phyloP scores from a whole-genome alignment of 2,797 vertebrate genomes.

The Cyprinodon diabolis region DNA sequence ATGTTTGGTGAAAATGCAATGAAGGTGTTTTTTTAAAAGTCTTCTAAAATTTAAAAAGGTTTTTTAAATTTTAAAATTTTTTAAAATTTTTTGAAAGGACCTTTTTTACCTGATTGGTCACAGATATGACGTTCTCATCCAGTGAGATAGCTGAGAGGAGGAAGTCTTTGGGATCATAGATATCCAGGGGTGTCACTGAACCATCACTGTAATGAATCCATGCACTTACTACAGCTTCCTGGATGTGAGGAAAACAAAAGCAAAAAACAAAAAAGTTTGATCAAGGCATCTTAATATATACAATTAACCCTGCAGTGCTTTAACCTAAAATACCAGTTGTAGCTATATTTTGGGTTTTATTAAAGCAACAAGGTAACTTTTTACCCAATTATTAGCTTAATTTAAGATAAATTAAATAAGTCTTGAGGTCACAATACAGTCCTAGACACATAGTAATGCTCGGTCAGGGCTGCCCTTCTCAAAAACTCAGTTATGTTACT shows the following conservation, averaged over 20 bases:
- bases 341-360: background rate
- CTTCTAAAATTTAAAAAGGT: too few species aligned
- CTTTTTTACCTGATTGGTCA: slow-evolving; percentile 77
- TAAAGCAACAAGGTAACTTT: too few species aligned
- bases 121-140: slow-evolving; percentile 90
- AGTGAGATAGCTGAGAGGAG: slow-evolving; percentile 86
- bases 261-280: background rate
- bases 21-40: background rate
- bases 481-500: too few species aligned
- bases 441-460: too few species aligned
- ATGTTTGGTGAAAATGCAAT: background rate
- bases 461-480: too few species aligned
- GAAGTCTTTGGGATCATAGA: slow-evolving; percentile 95
- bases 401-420: too few species aligned
- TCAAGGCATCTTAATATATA: background rate
- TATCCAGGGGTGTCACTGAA: slow-evolving; percentile 90
- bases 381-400: too few species aligned
- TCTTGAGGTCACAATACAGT: too few species aligned
- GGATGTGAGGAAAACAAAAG: slow-evolving; percentile 23
- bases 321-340: background rate
- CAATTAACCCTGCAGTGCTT: background rate
- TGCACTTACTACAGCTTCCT: slow-evolving; percentile 92
- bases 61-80: too few species aligned
- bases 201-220: slow-evolving; percentile 98
- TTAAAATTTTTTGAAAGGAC: background rate